A percentile compares a stretch with the other conserved stretches of the same genome.
phyloP scores from a whole-genome alignment of 1,140 invertebrate genomes.

The Bombus pyrosoma region DNA sequence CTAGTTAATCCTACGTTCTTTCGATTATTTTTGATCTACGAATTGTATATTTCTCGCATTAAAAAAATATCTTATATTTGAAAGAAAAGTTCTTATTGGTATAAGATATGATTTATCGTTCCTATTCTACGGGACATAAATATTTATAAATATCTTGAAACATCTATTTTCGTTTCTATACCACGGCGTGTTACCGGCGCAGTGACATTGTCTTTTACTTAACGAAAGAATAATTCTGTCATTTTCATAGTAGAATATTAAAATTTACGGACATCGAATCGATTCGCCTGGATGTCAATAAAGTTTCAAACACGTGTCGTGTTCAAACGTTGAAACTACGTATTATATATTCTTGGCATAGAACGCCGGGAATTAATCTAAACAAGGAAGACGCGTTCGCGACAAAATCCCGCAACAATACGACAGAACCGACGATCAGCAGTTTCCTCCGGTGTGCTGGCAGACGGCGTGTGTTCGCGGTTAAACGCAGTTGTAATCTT shows the following conservation, averaged over 20 bases:
- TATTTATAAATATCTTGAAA: no score
- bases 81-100: no score
- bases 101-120: no score
- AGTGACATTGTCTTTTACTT: no score
- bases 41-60: no score
- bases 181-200: no score
- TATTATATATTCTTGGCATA: constrained; percentile 24
- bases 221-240: no score
- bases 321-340: not conserved
- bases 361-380: constrained; percentile 57
- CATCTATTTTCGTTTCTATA: no score
- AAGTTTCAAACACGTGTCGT: not conserved
- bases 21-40: no score
- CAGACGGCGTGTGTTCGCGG: constrained; percentile 57
- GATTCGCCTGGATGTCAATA: not conserved
- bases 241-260: no score
- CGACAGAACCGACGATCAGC: constrained; percentile 58
- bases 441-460: constrained; percentile 49
- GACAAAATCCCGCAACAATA: constrained; percentile 64
- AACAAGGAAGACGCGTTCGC: constrained; percentile 37
- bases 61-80: not conserved
- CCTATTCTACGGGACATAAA: no score
- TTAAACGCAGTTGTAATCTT: constrained; percentile 64
- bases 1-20: no score
- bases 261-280: not conserved